These are phyloP conservation scores for Chaenodraco wilsoni DNA, from an alignment of 2,797 vertebrate genomes.

Conservation along the genomic window DNA sequence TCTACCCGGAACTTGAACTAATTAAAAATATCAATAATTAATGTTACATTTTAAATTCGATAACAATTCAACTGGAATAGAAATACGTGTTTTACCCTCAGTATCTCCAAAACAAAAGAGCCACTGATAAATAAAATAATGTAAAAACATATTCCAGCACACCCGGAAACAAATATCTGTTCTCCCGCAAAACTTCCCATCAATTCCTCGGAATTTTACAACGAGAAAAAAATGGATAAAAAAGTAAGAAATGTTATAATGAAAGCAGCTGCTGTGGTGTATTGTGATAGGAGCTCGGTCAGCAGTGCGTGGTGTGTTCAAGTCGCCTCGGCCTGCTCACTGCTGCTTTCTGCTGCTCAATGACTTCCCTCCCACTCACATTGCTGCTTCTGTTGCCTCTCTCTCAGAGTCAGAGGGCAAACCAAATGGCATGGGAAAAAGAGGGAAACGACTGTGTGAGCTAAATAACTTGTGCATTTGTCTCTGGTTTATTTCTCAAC, in stretches of 20 bases:
- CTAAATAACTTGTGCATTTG: background rate
- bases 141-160: background rate
- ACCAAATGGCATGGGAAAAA: constrained; percentile 45
- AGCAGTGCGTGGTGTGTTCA: constrained; percentile 27
- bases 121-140: background rate
- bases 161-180: background rate
- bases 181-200: background rate
- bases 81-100: background rate
- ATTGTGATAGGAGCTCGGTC: constrained; percentile 9
- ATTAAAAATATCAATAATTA: background rate
- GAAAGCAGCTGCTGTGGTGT: background rate
- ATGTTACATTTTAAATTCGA: background rate
- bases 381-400: constrained; percentile 51
- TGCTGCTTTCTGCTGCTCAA: constrained; percentile 70
- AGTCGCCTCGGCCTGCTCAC: constrained; percentile 62
- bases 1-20: too few relatives aligned
- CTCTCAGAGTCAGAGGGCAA: constrained; percentile 20
- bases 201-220: background rate
- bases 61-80: background rate
- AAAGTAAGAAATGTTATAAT: background rate
- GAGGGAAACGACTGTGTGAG: background rate
- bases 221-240: too few relatives aligned
- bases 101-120: background rate
- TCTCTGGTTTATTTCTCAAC: background rate
- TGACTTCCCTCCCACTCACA: constrained; percentile 88